Evolutionary conservation across 1,140 invertebrate species (phyloP).

Genomic region (Brachionus paranguensis): DNA sequence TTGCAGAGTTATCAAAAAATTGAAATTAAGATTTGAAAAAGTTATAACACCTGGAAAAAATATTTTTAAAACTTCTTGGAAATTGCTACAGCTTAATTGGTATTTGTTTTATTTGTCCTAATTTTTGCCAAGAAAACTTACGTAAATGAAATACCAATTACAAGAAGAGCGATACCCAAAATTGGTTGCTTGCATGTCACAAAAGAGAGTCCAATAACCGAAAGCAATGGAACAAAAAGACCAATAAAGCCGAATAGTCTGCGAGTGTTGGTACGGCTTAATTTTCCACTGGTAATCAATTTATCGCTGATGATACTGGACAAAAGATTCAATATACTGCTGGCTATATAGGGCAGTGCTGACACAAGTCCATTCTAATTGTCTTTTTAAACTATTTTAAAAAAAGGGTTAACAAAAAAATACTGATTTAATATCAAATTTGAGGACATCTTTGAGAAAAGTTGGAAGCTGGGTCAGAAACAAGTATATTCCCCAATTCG

Average conservation of each 20-base stretch:
- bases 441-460: conserved; percentile 54
- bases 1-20: too few species aligned
- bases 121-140: background rate
- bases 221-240: background rate
- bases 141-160: conserved; percentile 8
- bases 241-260: conserved; percentile 8
- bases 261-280: background rate
- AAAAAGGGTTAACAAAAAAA: background rate
- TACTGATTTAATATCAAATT: conserved; percentile 52
- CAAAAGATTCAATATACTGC: background rate
- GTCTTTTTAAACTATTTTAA: background rate
- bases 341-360: conserved; percentile 22
- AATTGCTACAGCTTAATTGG: too few species aligned
- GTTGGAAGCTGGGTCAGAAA: conserved; percentile 54
- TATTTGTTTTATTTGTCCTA: background rate
- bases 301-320: conserved; percentile 36
- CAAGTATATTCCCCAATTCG: conserved; percentile 54
- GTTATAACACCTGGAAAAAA: background rate
- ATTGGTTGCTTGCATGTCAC: background rate
- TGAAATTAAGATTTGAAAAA: too few species aligned
- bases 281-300: background rate
- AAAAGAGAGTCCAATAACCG: conserved; percentile 19
- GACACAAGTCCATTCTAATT: conserved; percentile 35
- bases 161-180: background rate
- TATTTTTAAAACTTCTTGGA: too few species aligned